Conservation (phyloP, 2,888 invertebrate genomes). For the Apodemia zela region DNA sequence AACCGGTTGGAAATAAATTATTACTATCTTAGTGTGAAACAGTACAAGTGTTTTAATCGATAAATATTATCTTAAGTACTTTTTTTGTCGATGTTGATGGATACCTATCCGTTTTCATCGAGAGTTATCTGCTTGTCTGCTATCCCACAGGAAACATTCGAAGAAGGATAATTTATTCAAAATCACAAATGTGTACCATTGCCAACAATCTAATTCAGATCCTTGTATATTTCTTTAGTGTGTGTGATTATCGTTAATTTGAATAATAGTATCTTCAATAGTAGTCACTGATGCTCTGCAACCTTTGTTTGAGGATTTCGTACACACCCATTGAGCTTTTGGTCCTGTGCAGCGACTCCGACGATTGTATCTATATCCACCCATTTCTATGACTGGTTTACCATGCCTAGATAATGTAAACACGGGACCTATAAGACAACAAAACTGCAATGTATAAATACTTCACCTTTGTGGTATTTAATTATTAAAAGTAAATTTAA, state of each 20-base stretch:
- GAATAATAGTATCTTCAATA: slow-evolving; percentile 38
- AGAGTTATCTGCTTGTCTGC: background rate
- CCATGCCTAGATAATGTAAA: background rate
- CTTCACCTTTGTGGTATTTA: background rate
- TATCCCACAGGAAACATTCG: background rate
- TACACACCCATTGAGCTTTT: slow-evolving; percentile 34
- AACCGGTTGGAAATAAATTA: too few relatives aligned
- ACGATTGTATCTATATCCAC: slow-evolving; percentile 8
- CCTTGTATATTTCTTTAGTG: background rate
- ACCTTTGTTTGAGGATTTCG: slow-evolving; percentile 33
- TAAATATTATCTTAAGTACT: too few relatives aligned
- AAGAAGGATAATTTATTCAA: background rate
- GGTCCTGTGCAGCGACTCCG: slow-evolving; percentile 23
- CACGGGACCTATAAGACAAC: slow-evolving; percentile 1
- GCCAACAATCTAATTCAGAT: background rate
- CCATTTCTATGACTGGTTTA: slow-evolving; percentile 2
- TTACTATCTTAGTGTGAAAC: too few relatives aligned
- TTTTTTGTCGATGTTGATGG: too few relatives aligned
- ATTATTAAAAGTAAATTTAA: background rate
- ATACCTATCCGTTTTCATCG: too few relatives aligned
- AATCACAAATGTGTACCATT: background rate
- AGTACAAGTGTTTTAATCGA: too few relatives aligned
- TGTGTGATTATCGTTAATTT: slow-evolving; percentile 22
- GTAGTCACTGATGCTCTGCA: slow-evolving; percentile 41
- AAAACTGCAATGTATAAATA: background rate